Conservation (phyloP, 2,113 vertebrate species). For the Alaudala cheleensis region DNA sequence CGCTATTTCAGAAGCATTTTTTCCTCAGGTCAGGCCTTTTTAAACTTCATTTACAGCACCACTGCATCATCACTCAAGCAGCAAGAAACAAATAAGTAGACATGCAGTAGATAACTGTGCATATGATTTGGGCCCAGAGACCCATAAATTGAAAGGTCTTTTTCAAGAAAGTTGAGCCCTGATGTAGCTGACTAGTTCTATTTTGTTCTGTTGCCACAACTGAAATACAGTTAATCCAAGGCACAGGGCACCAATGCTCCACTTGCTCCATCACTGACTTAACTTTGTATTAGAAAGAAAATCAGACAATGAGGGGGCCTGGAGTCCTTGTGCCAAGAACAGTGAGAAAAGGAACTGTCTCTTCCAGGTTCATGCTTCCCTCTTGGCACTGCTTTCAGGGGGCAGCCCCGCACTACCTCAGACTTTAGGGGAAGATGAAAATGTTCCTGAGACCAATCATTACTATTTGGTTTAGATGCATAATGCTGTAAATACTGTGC, state of each 20-base stretch:
- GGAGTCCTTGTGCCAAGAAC: not conserved
- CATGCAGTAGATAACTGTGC: not conserved
- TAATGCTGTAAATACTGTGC: not conserved
- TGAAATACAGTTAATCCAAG: not conserved
- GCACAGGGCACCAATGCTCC: not conserved
- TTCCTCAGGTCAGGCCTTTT: not conserved
- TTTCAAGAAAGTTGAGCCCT: not conserved
- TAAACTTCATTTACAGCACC: not conserved
- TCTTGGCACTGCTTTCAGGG: not conserved
- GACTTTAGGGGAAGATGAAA: not conserved
- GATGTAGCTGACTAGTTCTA: not conserved
- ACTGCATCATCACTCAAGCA: not conserved
- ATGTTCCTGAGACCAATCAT: not conserved
- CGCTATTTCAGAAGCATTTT: not conserved
- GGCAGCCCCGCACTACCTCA: not conserved
- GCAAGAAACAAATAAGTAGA: not conserved
- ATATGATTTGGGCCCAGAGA: not conserved
- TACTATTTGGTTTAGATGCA: not conserved
- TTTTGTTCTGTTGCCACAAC: not conserved
- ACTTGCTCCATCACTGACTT: not conserved
- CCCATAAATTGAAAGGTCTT: not conserved
- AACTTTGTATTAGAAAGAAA: not conserved
- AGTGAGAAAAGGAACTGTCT: not conserved
- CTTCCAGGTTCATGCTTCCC: not conserved
- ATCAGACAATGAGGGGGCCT: rapidly evolving